phyloP scores from a whole-genome alignment of 2,113 vertebrate species.

The Eira barbara region DNA sequence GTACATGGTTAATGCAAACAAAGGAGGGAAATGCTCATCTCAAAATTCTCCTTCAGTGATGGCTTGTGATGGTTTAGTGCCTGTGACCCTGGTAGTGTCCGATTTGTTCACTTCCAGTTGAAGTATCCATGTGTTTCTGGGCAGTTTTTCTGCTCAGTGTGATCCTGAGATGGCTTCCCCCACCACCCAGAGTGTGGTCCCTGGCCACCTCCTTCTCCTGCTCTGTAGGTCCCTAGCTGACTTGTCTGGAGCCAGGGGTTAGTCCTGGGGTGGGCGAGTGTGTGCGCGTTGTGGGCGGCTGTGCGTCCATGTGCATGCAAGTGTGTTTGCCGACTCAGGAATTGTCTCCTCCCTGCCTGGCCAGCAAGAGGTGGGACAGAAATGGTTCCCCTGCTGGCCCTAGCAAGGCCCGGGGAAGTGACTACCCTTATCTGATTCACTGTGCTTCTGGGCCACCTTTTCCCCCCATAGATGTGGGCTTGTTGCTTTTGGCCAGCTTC shows the following conservation, averaged over 20 bases:
- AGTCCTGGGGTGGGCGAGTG: conserved; percentile 66
- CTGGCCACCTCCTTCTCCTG: conserved; percentile 76
- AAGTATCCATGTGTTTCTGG: conserved; percentile 65
- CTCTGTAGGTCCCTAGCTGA: conserved; percentile 36
- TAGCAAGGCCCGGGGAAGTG: conserved; percentile 32
- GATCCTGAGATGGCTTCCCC: conserved; percentile 72
- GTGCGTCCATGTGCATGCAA: neutral
- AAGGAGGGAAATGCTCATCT: conserved; percentile 36
- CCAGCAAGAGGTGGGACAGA: conserved; percentile 44
- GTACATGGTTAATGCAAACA: conserved; percentile 38
- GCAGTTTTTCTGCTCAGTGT: conserved; percentile 67
- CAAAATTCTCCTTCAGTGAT: conserved; percentile 62
- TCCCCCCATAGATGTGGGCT: neutral
- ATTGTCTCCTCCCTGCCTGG: conserved; percentile 60
- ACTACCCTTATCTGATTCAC: neutral
- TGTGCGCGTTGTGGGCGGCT: neutral
- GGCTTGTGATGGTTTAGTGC: conserved; percentile 55
- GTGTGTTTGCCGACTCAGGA: conserved; percentile 60
- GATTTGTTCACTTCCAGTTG: neutral
- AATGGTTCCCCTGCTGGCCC: conserved; percentile 24
- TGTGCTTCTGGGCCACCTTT: conserved; percentile 37
- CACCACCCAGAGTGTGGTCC: conserved; percentile 75
- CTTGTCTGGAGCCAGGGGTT: conserved; percentile 65
- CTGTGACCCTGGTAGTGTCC: conserved; percentile 41
- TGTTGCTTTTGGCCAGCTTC: conserved; percentile 32